Evolutionary conservation across 2,113 vertebrate species (phyloP).

Genomic region (Poecile atricapillus): DNA sequence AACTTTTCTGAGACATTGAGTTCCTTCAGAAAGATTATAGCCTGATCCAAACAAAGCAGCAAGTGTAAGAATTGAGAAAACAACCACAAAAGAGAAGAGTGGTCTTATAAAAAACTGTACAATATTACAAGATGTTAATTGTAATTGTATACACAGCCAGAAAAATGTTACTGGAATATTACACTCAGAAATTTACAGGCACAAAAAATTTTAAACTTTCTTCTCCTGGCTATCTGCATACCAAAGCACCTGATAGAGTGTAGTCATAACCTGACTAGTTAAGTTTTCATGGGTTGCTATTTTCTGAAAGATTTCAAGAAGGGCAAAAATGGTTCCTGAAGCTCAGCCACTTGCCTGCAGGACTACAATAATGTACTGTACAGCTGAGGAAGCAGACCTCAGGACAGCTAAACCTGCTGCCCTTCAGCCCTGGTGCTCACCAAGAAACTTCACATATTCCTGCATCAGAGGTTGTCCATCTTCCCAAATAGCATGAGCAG

Average conservation of each 20-base stretch:
- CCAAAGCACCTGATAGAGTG: not conserved
- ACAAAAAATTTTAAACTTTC: not conserved
- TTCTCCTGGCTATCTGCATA: not conserved
- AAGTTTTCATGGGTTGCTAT: not conserved
- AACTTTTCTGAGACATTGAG: not conserved
- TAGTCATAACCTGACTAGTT: not conserved
- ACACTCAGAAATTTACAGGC: not conserved
- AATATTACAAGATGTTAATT: not conserved
- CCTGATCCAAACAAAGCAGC: not conserved
- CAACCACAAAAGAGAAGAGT: not conserved
- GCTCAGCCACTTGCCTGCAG: not conserved
- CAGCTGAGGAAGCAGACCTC: not conserved
- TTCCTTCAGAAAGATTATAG: conserved; percentile 6
- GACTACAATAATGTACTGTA: rapidly evolving
- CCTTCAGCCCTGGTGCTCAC: not conserved
- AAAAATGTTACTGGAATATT: not conserved
- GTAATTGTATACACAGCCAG: not conserved
- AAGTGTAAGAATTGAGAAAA: not conserved
- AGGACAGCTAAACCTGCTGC: not conserved
- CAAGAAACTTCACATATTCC: not conserved
- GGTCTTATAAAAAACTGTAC: not conserved
- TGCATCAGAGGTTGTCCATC: not conserved
- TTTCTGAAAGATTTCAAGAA: not conserved
- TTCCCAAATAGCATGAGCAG: not conserved
- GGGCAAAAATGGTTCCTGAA: not conserved